Base-by-base conservation (phyloP, 2,113 vertebrate species). In the Eupsittula cactorum region DNA sequence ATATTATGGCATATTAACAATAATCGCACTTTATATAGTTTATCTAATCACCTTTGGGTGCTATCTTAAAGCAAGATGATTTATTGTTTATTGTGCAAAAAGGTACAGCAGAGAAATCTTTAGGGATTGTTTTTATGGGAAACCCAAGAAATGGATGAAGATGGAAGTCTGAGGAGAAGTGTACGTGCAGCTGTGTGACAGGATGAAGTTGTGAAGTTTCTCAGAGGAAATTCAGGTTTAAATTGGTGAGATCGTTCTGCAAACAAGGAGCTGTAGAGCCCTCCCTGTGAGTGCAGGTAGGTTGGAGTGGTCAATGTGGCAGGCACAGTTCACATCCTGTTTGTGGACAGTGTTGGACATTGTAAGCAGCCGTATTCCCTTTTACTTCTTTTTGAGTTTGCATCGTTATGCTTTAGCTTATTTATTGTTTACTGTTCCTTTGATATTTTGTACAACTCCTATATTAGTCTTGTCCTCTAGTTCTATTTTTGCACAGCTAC, bases 401-500 rank as follows among this genome's bases (percentile, higher is more conserved):
- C 94, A 68, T 95, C 57, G 50, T 96, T 97, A 94, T 86, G 95
- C 93, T 96, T 94, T 67, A 91, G 98, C 98, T 98, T 98, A 99
- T 99, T 99, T 99, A 99, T 99, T 99, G 97, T 96, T 98, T 97
- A 97, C 97, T 92, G 92, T 96, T 98, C 98, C 98, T 98, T 98
- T 97, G 98, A 97, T 98, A 98, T 98, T 96, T 98, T 99, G 98
- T 99, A 98, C 98, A 98, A 98, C 98, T 99, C 98, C 98, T 99
- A 97, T 98, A 98, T 98, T 99, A 98, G 98, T 98, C 98, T 98
- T 86, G 89, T 97, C 96, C 94, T 86, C 96, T 98, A 99, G 98
- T 99, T 99, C 98, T 97, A 91, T 98, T 99, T 99, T 99, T 99
- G 99, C 99, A 99, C 99, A 99, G 98, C 98, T 98, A 98, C 98